A percentile compares a stretch with the other conserved stretches of the same genome.
Conservation (phyloP, 1,140 invertebrate genomes). For the Lepidurus apus region DNA sequence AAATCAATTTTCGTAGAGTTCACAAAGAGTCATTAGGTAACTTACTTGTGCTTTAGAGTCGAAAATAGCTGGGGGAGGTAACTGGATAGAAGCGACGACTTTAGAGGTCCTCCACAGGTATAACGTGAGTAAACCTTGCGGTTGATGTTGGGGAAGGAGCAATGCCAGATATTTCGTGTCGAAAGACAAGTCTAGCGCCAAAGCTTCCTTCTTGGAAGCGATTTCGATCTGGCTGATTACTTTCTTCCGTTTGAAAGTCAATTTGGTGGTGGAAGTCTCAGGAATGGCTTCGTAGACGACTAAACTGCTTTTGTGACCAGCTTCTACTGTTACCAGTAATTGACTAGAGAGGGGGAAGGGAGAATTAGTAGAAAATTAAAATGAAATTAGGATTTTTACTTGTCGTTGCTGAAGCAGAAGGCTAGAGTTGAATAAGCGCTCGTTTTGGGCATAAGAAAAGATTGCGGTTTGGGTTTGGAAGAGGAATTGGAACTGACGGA, state of each 20-base stretch:
- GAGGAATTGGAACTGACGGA: not conserved
- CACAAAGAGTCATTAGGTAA: not conserved
- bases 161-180: constrained; percentile 28
- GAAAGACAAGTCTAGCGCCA: constrained; percentile 31
- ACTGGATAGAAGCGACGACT: constrained; percentile 28
- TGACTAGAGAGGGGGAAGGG: not conserved
- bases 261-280: not conserved
- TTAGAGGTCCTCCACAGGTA: constrained; percentile 34
- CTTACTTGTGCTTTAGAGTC: constrained; percentile 27
- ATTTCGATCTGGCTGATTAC: constrained; percentile 27
- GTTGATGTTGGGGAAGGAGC: constrained; percentile 22
- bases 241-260: constrained; percentile 26
- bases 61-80: not conserved
- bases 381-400: not conserved
- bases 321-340: constrained; percentile 29
- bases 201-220: constrained; percentile 26
- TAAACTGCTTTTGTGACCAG: constrained; percentile 27
- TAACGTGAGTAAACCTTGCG: constrained; percentile 20
- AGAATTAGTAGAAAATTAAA: not conserved
- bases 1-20: not conserved
- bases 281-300: constrained; percentile 33
- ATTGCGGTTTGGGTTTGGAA: constrained; percentile 13
- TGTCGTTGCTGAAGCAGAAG: constrained; percentile 29
- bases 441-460: constrained; percentile 28
- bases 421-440: constrained; percentile 25